Evolutionary conservation across 1,140 invertebrate genomes (phyloP), one percentile per base, ranked within the genome.

Genomic region (Aphaenogaster ashmeadi): DNA sequence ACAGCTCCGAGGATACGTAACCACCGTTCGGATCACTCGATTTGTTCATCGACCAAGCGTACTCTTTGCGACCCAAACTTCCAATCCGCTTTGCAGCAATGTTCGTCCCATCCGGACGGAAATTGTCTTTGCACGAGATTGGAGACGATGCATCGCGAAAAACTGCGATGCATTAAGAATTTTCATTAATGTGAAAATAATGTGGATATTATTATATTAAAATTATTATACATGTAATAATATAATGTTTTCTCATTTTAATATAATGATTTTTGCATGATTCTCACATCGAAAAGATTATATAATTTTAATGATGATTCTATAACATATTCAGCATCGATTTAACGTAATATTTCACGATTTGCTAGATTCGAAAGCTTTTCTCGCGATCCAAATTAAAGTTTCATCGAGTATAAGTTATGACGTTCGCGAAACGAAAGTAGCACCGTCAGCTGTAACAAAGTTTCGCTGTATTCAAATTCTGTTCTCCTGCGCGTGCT

Each of bases 1-100:
- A 89, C 84, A 84, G 74, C 86, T 86, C 60, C 78, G 88, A 74
- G 89, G 89, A 90, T 86, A 79, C 89, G 89, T 90, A 90, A 90
- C 88, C 89, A 84, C 41, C 64, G 64, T 81, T 83, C 52, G 54
- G 54, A 83, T 80, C 78, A 47, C 41, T 84, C 80, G 80, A 84
- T 84, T 84, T 72, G 80, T 60, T 74, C 80, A 74, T 84, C 69
- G 80, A 60, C 11, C 1, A 38, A 50, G 27, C 27, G 54, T 38
- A 18, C 41, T 18, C 52, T 11, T 44, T 8, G 36, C 47, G 62
- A 69, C 2, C 78, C 44, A n/a, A 83, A 83, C 67, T 47, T 83
- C 5, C 69, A 50, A 36, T 36, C 11, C 36, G 27, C 7, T 21
- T 80, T 54, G 9, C 13, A 15, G 9, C 33, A 33, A 21, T 3